Percentiles rank a stretch among this genome's conserved stretches.
phyloP scores from a whole-genome alignment of 1,140 invertebrate species.

The Drosophila micromelanica region DNA sequence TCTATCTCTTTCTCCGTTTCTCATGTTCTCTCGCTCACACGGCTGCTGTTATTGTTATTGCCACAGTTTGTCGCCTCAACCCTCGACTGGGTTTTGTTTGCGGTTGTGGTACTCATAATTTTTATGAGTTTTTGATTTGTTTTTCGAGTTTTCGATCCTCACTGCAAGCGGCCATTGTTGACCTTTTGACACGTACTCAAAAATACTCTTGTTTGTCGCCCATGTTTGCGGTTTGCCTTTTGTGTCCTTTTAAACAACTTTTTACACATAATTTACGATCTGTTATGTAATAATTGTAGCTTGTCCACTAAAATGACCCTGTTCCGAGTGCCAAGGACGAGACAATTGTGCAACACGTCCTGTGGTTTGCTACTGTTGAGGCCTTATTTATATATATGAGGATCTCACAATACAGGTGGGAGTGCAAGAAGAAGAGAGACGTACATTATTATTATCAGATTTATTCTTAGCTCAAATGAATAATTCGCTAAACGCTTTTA shows the following conservation, averaged over 20 bases:
- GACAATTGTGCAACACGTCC: conserved; percentile 42
- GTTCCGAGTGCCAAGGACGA: conserved; percentile 48
- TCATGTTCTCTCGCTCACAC: neutral
- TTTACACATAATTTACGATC: conserved; percentile 59
- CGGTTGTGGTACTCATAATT: conserved; percentile 72
- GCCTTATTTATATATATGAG: conserved; percentile 1
- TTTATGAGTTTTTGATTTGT: conserved; percentile 81
- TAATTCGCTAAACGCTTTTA: too few species aligned
- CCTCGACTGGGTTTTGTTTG: conserved; percentile 62
- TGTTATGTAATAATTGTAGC: conserved; percentile 57
- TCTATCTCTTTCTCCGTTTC: neutral
- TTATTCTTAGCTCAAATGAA: too few species aligned
- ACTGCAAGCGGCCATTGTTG: conserved; percentile 70
- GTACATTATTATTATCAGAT: too few species aligned
- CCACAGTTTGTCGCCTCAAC: conserved; percentile 42
- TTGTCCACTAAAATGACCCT: conserved; percentile 23
- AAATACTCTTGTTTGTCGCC: conserved; percentile 1
- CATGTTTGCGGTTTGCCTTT: conserved; percentile 34
- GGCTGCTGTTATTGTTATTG: neutral
- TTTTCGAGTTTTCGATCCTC: conserved; percentile 58
- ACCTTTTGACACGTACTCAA: conserved; percentile 59
- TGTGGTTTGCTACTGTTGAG: conserved; percentile 38
- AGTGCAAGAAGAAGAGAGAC: neutral
- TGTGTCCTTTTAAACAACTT: conserved; percentile 2
- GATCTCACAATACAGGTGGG: neutral